phyloP scores from a whole-genome alignment of 1,140 invertebrate species.

The Lasioglossum baleicum region DNA sequence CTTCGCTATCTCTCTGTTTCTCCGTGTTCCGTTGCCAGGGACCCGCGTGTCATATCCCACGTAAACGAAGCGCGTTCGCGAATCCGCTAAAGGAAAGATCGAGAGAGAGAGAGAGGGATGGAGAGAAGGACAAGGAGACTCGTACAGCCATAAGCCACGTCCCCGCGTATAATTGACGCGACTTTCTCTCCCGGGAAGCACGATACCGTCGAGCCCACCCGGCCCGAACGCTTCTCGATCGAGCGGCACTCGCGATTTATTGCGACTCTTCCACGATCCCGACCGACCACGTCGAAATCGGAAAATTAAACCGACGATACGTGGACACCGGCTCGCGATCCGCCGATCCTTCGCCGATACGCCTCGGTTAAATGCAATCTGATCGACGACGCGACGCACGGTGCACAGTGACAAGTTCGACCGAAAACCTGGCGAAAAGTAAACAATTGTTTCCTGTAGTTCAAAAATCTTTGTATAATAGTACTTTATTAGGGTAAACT shows the following conservation, averaged over 20 bases:
- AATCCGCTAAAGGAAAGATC: background rate
- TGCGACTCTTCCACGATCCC: background rate
- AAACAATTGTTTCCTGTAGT: too few relatives aligned
- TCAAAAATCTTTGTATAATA: too few relatives aligned
- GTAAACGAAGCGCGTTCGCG: constrained; percentile 31
- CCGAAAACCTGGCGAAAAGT: too few relatives aligned
- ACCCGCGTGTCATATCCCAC: constrained; percentile 48
- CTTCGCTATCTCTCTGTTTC: too few relatives aligned
- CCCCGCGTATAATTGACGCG: constrained; percentile 53
- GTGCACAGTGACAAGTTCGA: too few relatives aligned
- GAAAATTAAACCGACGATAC: constrained; percentile 35
- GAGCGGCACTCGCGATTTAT: background rate
- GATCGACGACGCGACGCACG: too few relatives aligned
- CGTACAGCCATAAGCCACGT: constrained; percentile 39
- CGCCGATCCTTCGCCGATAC: too few relatives aligned
- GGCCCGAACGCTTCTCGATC: constrained; percentile 13
- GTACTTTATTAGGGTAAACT: too few relatives aligned
- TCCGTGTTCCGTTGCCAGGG: constrained; percentile 6
- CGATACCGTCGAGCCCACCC: constrained; percentile 40
- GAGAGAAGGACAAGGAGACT: constrained; percentile 1
- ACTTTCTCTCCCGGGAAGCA: constrained; percentile 57
- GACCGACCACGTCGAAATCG: constrained; percentile 11
- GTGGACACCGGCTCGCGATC: background rate
- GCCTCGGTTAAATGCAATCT: too few relatives aligned
- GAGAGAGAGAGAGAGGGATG: too few relatives aligned